Evolutionary conservation across 2,888 invertebrate species (phyloP).

Genomic region (Scaptomyza cyrtandrae): DNA sequence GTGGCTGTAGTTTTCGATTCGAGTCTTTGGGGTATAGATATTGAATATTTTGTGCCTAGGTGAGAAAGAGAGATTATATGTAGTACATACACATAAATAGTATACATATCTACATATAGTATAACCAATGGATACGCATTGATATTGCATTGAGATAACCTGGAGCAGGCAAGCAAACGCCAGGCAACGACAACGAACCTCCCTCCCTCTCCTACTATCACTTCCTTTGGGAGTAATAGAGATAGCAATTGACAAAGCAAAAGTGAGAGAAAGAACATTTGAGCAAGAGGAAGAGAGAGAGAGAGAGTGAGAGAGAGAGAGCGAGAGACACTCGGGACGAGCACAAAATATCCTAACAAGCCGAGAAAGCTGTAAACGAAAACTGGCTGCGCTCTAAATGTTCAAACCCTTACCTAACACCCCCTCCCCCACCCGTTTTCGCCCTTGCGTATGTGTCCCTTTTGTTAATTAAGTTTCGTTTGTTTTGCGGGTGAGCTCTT

Average conservation of each 20-base stretch:
- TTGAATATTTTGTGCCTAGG: constrained; percentile 24
- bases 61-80: constrained; percentile 29
- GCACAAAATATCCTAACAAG: constrained; percentile 26
- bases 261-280: background rate
- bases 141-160: constrained; percentile 69
- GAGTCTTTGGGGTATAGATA: constrained; percentile 15
- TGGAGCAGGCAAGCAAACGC: constrained; percentile 11
- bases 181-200: constrained; percentile 28
- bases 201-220: background rate
- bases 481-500: constrained; percentile 62
- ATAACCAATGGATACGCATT: constrained; percentile 77
- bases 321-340: constrained; percentile 41
- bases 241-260: constrained; percentile 17
- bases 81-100: background rate
- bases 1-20: constrained; percentile 36
- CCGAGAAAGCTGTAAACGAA: constrained; percentile 39
- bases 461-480: constrained; percentile 82
- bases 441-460: constrained; percentile 42
- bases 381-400: constrained; percentile 31
- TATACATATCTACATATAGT: constrained; percentile 24
- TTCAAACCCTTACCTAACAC: background rate
- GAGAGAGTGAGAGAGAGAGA: constrained; percentile 14
- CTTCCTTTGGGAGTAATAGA: constrained; percentile 53
- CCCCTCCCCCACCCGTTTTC: background rate
- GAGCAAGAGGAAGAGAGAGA: background rate